phyloP scores from a whole-genome alignment of 2,113 vertebrate genomes.

The Paraplagusia blochii region DNA sequence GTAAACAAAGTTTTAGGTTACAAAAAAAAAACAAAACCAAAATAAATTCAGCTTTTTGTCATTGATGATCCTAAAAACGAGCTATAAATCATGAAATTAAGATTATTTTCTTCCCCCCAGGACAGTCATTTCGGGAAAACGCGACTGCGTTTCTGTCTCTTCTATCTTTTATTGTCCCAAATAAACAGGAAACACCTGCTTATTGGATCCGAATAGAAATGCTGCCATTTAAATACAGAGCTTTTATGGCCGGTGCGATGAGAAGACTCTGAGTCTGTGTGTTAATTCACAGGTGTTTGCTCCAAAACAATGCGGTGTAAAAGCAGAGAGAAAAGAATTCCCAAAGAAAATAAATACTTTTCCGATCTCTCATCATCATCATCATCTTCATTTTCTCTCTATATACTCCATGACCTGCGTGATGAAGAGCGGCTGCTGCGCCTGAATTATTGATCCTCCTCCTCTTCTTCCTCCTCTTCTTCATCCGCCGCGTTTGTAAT shows the following conservation, averaged over 20 bases:
- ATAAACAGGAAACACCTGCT: neutral
- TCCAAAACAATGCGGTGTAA: conserved; percentile 3
- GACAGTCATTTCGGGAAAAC: no score
- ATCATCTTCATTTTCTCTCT: conserved; percentile 14
- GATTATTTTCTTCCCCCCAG: no score
- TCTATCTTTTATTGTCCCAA: neutral
- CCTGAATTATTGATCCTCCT: conserved; percentile 92
- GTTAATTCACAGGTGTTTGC: conserved; percentile 34
- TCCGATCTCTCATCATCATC: conserved; percentile 19
- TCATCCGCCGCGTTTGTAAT: conserved; percentile 93
- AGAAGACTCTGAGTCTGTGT: conserved; percentile 38
- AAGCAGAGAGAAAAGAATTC: neutral
- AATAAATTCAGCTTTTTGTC: no score
- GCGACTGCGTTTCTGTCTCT: neutral
- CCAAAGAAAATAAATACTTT: neutral
- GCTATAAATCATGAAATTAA: no score
- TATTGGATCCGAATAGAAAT: conserved; percentile 9
- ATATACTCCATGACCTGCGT: conserved; percentile 65
- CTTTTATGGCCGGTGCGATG: conserved; percentile 54
- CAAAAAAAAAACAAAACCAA: neutral
- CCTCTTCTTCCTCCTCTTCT: conserved; percentile 81
- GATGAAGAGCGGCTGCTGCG: conserved; percentile 52
- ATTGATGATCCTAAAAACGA: no score
- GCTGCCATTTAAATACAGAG: conserved; percentile 66
- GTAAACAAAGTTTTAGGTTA: neutral